These are phyloP conservation scores for Actinemys pallida DNA, from an alignment of 2,113 vertebrate genomes.

Conservation along the genomic window DNA sequence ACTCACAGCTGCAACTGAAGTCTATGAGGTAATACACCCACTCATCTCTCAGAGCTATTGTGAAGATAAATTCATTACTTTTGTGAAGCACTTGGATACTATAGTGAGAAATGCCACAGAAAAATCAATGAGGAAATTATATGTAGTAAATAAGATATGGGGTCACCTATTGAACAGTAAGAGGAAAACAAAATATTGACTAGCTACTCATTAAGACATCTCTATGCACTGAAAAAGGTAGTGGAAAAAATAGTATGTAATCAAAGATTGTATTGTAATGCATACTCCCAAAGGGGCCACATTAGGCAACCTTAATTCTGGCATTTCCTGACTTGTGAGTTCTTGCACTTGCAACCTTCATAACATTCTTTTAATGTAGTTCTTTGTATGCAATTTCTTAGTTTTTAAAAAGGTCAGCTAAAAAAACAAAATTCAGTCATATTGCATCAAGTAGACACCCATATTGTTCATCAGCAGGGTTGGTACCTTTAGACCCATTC, in stretches of 20 bases:
- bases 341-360: neutral
- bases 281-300: neutral
- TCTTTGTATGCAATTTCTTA: neutral
- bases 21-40: neutral
- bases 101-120: neutral
- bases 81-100: neutral
- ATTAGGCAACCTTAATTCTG: neutral
- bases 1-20: neutral
- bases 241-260: neutral
- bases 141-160: neutral
- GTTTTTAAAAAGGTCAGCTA: neutral
- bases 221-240: neutral
- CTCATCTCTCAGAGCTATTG: neutral
- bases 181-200: neutral
- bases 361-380: neutral
- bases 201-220: neutral
- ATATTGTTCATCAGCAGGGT: neutral
- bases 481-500: constrained; percentile 25
- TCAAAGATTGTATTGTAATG: neutral
- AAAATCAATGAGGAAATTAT: neutral
- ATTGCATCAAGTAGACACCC: neutral
- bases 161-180: neutral
- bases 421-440: neutral
- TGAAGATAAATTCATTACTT: neutral
- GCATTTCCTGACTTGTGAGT: neutral